Percentiles rank a stretch among this genome's conserved stretches.
phyloP scores from a whole-genome alignment of 2,797 vertebrate species.

The Sebastiscus tertius region DNA sequence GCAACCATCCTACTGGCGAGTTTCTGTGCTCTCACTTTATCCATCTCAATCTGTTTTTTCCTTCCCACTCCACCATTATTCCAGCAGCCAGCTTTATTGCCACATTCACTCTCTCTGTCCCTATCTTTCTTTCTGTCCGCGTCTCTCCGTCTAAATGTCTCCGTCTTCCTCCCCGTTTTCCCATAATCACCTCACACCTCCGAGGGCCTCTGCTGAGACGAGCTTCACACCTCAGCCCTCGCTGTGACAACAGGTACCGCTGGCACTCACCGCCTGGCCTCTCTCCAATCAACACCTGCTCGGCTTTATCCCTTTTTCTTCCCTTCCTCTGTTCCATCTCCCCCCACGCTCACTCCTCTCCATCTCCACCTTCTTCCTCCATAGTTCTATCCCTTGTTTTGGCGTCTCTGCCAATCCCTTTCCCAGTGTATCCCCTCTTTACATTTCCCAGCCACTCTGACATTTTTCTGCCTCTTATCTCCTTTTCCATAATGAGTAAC shows the following conservation, averaged over 20 bases:
- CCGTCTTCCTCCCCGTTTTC: conserved; percentile 74
- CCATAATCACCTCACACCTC: conserved; percentile 84
- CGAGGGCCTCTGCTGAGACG: conserved; percentile 76
- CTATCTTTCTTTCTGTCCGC: conserved; percentile 40
- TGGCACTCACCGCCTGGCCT: conserved; percentile 74
- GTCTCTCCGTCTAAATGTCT: conserved; percentile 75
- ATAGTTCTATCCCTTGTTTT: conserved; percentile 31
- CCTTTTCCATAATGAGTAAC: conserved; percentile 19
- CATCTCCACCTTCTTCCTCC: conserved; percentile 27
- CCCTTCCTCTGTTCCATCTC: conserved; percentile 46
- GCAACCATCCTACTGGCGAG: conserved; percentile 46
- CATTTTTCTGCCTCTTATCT: conserved; percentile 19
- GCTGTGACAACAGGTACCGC: conserved; percentile 81
- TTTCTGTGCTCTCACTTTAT: conserved; percentile 69
- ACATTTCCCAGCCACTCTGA: conserved; percentile 9
- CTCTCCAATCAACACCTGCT: conserved; percentile 84
- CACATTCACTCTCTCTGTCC: conserved; percentile 68
- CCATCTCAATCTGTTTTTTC: conserved; percentile 70
- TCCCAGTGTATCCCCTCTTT: neutral
- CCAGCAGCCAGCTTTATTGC: conserved; percentile 68
- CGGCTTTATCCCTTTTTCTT: conserved; percentile 62
- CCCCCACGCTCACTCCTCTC: neutral
- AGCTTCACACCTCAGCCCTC: conserved; percentile 78
- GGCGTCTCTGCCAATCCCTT: neutral
- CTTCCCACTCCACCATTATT: conserved; percentile 68